Base-by-base conservation (phyloP, 2,888 invertebrate species). In the Andrena camellia region DNA sequence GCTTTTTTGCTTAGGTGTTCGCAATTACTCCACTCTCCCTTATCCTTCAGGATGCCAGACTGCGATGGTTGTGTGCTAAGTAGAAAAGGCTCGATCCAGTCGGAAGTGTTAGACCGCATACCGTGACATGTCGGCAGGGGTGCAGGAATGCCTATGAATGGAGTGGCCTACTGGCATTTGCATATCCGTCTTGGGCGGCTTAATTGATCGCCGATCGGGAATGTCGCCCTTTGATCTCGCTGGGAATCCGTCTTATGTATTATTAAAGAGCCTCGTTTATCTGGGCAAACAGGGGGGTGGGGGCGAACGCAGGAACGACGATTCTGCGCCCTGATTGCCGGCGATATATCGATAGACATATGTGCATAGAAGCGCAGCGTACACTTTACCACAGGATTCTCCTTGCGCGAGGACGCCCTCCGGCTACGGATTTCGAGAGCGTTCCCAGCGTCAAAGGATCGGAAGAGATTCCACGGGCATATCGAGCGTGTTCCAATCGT, bases 261-360 rank as follows among this genome's bases (percentile, higher is more conserved):
- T 86, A 89, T 86, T 87, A 87, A 90, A 89, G 86, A 88, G 81
- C 81, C 69, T 81, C 81, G 82, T 84, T 83, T 80, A 82, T 73
- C 70, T 59, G 8, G 10, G 31, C 60, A 26, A 54, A 7, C 23
- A 33, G 8, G 48, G 31, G 13, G 26, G 59, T 5, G 20, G 13
- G 50, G 48, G 63, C 60, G 63, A 35, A 60, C 29, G 52, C 72
- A 67, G 48, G 35, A 79, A 75, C 52, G 76, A 64, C 52, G 71
- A 80, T 67, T 78, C 52, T 42, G 63, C 35, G 73, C 26, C 26
- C 26, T 54, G 68, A 81, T 82, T 81, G 74, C 78, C 59, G 29
- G 26, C 63, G 50, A 67, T 35, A 8, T 35, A 69, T 54, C 70
- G 13, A 78, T 54, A 54, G 42, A 69, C 10, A 48, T 59, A 64